Conservation (phyloP, 2,888 invertebrate genomes). For the Tipula vernalis region DNA sequence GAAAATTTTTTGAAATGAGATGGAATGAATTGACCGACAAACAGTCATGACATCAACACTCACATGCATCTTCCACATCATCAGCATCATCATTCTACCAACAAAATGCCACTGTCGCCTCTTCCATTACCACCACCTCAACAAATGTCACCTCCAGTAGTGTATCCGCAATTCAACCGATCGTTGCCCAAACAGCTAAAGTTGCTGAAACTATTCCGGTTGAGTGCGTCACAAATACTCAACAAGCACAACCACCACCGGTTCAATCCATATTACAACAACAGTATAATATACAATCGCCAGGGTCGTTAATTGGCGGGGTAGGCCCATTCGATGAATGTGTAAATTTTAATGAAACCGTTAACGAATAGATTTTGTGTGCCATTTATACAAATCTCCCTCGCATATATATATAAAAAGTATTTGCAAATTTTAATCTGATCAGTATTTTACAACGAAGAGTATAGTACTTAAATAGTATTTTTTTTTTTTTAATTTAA, state of each 20-base stretch:
- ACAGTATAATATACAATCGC: neutral
- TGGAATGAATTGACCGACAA: conserved; percentile 60
- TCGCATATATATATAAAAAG: neutral
- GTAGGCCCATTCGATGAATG: neutral
- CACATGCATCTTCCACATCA: neutral
- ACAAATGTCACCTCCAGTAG: neutral
- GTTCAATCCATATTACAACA: neutral
- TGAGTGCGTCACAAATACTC: neutral
- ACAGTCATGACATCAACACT: conserved; percentile 34
- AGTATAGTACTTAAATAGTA: neutral
- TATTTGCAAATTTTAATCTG: neutral
- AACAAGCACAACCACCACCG: neutral
- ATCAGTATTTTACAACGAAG: neutral
- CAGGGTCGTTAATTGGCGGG: neutral
- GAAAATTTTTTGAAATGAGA: conserved; percentile 81
- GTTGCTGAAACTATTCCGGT: neutral
- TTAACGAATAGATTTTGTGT: neutral
- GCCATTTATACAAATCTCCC: neutral
- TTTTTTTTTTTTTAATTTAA: neutral
- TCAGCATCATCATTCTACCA: neutral
- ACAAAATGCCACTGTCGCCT: neutral
- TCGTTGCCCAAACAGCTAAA: neutral
- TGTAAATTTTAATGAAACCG: neutral
- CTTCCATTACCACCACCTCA: neutral
- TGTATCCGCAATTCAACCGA: neutral